Percentiles rank a stretch among this genome's conserved stretches.
Evolutionary conservation across 2,797 vertebrate genomes (phyloP).

Genomic region (Sebastes umbrosus): DNA sequence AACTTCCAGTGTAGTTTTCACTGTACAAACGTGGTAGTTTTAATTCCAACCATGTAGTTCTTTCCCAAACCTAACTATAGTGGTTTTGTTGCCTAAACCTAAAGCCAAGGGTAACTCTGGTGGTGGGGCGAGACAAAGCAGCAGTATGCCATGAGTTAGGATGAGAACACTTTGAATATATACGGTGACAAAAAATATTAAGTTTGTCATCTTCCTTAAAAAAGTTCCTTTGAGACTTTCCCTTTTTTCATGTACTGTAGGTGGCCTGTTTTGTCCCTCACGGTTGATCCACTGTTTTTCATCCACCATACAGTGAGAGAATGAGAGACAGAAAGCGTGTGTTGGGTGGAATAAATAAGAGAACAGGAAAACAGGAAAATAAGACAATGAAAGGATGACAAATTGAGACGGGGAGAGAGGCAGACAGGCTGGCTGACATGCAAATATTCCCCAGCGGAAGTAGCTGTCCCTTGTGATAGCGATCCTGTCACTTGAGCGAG

Average conservation of each 20-base stretch:
- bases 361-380: not conserved
- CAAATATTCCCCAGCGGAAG: conserved; percentile 63
- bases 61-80: too few relatives aligned
- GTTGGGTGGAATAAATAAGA: not conserved
- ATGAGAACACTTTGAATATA: not conserved
- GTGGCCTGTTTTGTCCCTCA: not conserved
- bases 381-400: conserved; percentile 50
- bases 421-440: conserved; percentile 55
- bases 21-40: too few relatives aligned
- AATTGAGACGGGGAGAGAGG: conserved; percentile 52
- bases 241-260: not conserved
- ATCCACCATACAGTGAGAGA: not conserved
- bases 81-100: too few relatives aligned
- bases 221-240: not conserved
- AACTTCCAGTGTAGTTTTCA: too few relatives aligned
- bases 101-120: too few relatives aligned
- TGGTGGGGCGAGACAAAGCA: too few relatives aligned
- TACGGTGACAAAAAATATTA: not conserved
- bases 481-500: conserved; percentile 55
- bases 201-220: not conserved
- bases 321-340: conserved; percentile 13
- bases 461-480: conserved; percentile 47
- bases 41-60: too few relatives aligned
- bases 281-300: not conserved
- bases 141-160: too few relatives aligned